Percentiles rank a stretch among this genome's conserved stretches.
phyloP scores from a whole-genome alignment of 2,113 vertebrate species.

The Machaerirhynchus nigripectus region DNA sequence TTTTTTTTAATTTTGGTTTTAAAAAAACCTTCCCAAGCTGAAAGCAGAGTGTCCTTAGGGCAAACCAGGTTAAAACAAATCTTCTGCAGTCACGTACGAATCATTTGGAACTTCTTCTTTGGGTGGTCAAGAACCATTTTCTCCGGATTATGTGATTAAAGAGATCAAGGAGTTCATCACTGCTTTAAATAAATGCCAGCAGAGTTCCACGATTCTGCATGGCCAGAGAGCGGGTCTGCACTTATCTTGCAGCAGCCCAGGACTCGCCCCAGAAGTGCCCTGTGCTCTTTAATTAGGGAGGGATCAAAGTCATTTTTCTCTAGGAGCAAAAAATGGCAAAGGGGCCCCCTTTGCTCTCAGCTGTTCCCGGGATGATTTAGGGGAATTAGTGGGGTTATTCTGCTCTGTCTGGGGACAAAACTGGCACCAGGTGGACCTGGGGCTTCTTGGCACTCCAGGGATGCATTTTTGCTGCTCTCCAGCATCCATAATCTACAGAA shows the following conservation, averaged over 20 bases:
- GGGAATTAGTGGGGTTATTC: background rate
- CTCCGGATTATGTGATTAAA: slow-evolving; percentile 55
- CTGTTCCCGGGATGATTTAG: background rate
- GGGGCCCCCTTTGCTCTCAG: background rate
- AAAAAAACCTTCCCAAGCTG: background rate
- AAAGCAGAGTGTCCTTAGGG: background rate
- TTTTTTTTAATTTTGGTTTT: background rate
- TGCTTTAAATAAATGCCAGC: background rate
- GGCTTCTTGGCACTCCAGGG: background rate
- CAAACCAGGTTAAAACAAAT: slow-evolving; percentile 33
- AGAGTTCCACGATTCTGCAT: background rate
- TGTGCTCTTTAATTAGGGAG: background rate
- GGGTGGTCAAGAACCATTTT: slow-evolving; percentile 36
- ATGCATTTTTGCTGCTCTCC: background rate
- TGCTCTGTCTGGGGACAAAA: background rate
- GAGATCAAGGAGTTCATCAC: slow-evolving; percentile 27
- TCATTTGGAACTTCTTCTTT: slow-evolving; percentile 5
- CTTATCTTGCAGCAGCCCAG: background rate
- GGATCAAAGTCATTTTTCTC: background rate
- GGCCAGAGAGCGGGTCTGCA: background rate
- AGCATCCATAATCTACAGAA: background rate
- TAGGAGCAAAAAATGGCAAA: background rate
- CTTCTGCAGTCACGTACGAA: background rate
- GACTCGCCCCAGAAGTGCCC: background rate
- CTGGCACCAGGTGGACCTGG: background rate